phyloP scores from a whole-genome alignment of 2,797 vertebrate genomes.

The Acrocephalus scirpaceus region DNA sequence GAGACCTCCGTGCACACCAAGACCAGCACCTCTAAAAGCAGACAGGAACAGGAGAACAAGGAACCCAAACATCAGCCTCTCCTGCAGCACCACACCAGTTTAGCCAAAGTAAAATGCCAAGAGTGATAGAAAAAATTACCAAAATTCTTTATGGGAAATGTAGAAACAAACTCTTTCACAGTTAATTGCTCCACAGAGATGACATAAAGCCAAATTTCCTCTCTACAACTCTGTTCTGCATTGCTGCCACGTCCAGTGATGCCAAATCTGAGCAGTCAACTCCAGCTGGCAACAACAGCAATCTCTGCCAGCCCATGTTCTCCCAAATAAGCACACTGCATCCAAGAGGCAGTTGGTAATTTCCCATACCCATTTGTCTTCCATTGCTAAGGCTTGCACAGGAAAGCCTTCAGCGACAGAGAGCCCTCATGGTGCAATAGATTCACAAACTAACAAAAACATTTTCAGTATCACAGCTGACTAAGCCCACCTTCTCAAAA shows the following conservation, averaged over 20 bases:
- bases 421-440: neutral
- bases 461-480: neutral
- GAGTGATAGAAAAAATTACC: neutral
- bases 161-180: neutral
- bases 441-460: neutral
- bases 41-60: neutral
- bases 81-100: neutral
- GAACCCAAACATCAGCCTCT: neutral
- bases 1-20: rapidly evolving
- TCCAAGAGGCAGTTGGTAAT: neutral
- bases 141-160: neutral
- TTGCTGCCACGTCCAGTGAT: neutral
- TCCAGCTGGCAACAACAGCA: neutral
- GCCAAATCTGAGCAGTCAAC: neutral
- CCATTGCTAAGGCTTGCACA: neutral
- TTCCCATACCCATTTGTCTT: neutral
- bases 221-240: neutral
- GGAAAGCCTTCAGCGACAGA: neutral
- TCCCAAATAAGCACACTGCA: neutral
- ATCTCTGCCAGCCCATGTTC: neutral
- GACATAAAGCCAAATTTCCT: neutral
- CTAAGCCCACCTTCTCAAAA: neutral
- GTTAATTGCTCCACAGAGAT: neutral
- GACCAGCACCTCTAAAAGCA: neutral
- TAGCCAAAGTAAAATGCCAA: neutral